These are phyloP conservation scores for Caenorhabditis becei DNA, from an alignment of 2,888 invertebrate genomes.

Conservation along the genomic window DNA sequence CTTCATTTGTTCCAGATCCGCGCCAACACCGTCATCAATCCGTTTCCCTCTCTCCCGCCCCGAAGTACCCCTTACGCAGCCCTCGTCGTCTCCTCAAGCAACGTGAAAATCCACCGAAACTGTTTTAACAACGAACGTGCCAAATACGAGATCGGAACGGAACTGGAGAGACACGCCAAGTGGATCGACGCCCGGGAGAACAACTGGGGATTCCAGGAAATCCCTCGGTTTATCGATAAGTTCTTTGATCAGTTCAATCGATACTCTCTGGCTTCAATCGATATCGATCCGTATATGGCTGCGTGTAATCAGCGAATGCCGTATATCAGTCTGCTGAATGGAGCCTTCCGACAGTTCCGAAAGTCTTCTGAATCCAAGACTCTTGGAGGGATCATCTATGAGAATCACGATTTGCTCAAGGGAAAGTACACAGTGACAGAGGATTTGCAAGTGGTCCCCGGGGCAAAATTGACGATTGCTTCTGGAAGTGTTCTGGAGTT, in stretches of 20 bases:
- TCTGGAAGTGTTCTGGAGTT: conserved; percentile 92
- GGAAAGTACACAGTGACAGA: conserved; percentile 93
- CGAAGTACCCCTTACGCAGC: conserved; percentile 94
- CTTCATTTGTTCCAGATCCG: conserved; percentile 84
- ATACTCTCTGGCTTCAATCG: conserved; percentile 93
- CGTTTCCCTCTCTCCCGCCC: conserved; percentile 90
- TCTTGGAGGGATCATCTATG: conserved; percentile 90
- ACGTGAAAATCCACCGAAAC: conserved; percentile 92
- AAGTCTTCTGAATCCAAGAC: conserved; percentile 67
- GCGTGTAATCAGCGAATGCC: conserved; percentile 93
- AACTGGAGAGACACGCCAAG: conserved; percentile 94
- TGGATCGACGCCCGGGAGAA: conserved; percentile 94
- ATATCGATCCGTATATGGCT: conserved; percentile 92
- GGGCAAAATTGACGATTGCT: conserved; percentile 91
- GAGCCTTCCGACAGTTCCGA: conserved; percentile 79
- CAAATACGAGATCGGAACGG: conserved; percentile 94
- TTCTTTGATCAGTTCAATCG: conserved; percentile 85
- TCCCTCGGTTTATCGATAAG: conserved; percentile 81
- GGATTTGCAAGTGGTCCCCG: conserved; percentile 94
- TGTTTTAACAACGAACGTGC: conserved; percentile 90
- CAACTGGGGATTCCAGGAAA: conserved; percentile 87
- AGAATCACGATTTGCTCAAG: conserved; percentile 85
- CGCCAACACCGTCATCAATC: conserved; percentile 91
- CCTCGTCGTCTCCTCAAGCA: conserved; percentile 91
- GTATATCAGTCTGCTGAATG: conserved; percentile 85